These are phyloP conservation scores for Oxytorus armatus DNA, from an alignment of 2,888 invertebrate genomes.

Conservation along the genomic window DNA sequence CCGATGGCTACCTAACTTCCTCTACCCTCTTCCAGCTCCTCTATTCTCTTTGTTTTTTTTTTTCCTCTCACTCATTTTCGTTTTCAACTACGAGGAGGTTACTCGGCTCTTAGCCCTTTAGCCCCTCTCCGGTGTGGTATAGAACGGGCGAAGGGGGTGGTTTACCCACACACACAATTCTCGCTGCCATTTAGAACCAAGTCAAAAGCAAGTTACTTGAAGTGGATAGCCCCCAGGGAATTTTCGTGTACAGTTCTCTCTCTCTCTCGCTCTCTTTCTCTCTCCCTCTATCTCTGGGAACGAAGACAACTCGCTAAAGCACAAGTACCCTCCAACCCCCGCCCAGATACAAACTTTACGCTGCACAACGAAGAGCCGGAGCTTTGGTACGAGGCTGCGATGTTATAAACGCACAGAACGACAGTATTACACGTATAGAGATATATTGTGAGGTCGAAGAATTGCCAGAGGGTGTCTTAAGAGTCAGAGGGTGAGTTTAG, in stretches of 20 bases:
- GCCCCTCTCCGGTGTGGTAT: conserved; percentile 21
- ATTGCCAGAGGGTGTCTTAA: conserved; percentile 56
- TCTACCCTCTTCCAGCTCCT: not conserved
- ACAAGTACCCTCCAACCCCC: not conserved
- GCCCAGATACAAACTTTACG: not conserved
- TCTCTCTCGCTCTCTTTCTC: too few relatives aligned
- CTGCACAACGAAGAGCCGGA: not conserved
- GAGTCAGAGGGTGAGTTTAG: not conserved
- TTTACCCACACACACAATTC: conserved; percentile 30
- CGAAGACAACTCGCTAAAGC: conserved; percentile 46
- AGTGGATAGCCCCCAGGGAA: conserved; percentile 46
- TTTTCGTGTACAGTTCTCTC: conserved; percentile 41
- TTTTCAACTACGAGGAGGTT: conserved; percentile 27
- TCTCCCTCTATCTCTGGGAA: conserved; percentile 39
- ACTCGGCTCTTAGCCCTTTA: not conserved
- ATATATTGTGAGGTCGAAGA: conserved; percentile 55
- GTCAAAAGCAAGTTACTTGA: conserved; percentile 65
- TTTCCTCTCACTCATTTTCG: conserved; percentile 20
- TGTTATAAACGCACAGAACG: conserved; percentile 22
- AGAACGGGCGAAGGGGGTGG: conserved; percentile 11
- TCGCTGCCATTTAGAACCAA: conserved; percentile 61
- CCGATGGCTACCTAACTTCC: conserved; percentile 31
- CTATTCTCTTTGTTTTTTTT: not conserved
- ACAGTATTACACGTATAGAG: conserved; percentile 31
- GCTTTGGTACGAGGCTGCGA: not conserved